Base-by-base conservation (phyloP, 2,113 vertebrate genomes). In the Cebus imitator region DNA sequence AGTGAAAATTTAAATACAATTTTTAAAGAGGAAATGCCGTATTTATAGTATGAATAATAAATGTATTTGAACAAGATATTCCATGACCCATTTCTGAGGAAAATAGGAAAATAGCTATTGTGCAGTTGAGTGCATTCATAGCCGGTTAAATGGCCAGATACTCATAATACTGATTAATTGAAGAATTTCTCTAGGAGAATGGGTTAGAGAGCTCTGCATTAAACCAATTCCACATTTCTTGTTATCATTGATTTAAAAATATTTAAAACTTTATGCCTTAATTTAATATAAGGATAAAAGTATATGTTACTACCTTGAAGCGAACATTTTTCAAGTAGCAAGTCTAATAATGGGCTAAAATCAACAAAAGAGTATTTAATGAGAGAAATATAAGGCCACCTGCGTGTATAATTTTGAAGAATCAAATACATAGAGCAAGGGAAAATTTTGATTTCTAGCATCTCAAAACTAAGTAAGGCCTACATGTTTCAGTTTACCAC, bases 31-130 rank as follows among this genome's bases (percentile, higher is more conserved):
- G 30, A 85, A 80, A 94, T 64, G 23, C 3, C 32, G 76, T 70
- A 55, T 75, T 70, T 17, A 81, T 76, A 81, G n/a, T 55, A 81
- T 86, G 25, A 90, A 90, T 40, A 82, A 11, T 55, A 82, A 72
- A 91, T 17, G 16, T 72, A 23, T 78, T 91, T 91, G 64, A 94
- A 89, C 10, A 87, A 94, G 61, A 78, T 45, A 25, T 43, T 75
- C 64, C 66, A 80, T 66, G 23, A 27, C 30, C 50, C 6, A 21
- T 3, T 75, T 91, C 37, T 81, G 32, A 64, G 20, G 32, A 58
- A 88, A 79, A 87, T 58, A 91, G 25, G 3, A 93, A 61, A 96
- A 95, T 43, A 92, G 1, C 25, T 91, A 81, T 50, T 87, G 23
- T 68, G 30, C 1, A 93, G 20, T 11, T 87, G 43, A 82, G 23